Percentiles rank a stretch among this genome's conserved stretches.
Evolutionary conservation across 37 sponge, comb jelly and placozoan species (phyloP).

Genomic region (Oopsacas minuta): DNA sequence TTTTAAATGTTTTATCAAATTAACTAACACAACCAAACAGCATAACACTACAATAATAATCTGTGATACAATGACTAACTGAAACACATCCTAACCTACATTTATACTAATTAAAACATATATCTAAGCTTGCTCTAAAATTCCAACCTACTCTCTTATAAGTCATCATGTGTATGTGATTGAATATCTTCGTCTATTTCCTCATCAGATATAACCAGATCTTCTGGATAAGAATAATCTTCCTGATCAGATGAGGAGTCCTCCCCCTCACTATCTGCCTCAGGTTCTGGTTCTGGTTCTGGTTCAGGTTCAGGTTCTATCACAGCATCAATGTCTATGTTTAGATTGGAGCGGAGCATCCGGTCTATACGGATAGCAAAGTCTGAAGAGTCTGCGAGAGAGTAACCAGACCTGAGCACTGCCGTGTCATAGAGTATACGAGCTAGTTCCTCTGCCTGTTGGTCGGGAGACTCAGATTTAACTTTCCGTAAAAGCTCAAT

Average conservation of each 20-base stretch:
- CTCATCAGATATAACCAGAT: background rate
- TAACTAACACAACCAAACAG: too few species aligned
- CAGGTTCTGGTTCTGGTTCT: conserved; percentile 22
- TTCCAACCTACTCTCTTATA: too few species aligned
- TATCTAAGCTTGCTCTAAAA: too few species aligned
- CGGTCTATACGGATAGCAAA: conserved; percentile 89
- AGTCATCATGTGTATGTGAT: background rate
- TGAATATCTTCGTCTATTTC: background rate
- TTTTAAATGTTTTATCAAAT: too few species aligned
- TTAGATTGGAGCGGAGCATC: conserved; percentile 69
- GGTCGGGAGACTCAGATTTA: conserved; percentile 34
- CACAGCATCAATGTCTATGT: conserved; percentile 51
- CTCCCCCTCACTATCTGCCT: background rate
- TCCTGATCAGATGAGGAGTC: background rate
- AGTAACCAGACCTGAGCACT: conserved; percentile 72
- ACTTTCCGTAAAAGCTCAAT: conserved; percentile 61
- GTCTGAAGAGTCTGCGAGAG: conserved; percentile 61
- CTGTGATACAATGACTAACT: too few species aligned
- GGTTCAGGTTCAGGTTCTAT: conserved; percentile 23
- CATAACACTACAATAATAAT: too few species aligned
- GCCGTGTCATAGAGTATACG: conserved; percentile 76
- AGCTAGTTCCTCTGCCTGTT: conserved; percentile 66
- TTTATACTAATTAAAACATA: too few species aligned
- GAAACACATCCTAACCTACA: too few species aligned
- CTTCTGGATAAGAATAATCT: background rate